A percentile compares a stretch with the other conserved stretches of the same genome.
Evolutionary conservation across 2,797 vertebrate genomes (phyloP).

Genomic region (Falco berigora): DNA sequence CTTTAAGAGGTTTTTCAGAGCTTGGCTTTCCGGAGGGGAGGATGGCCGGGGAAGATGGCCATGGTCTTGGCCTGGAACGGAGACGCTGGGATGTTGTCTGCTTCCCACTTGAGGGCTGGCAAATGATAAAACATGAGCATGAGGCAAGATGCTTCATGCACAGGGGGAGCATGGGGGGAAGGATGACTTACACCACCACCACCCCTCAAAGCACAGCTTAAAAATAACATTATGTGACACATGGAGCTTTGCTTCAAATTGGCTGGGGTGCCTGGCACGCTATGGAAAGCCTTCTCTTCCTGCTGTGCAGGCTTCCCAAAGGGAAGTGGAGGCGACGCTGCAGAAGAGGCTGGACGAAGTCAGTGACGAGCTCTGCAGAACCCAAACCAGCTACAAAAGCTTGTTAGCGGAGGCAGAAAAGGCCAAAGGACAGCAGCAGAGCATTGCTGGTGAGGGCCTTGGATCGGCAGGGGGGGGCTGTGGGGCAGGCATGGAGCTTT

Average conservation of each 20-base stretch:
- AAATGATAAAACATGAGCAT: neutral
- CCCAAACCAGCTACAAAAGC: conserved; percentile 79
- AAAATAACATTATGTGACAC: neutral
- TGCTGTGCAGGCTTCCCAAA: conserved; percentile 72
- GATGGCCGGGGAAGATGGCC: neutral
- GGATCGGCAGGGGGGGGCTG: neutral
- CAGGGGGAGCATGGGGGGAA: rapidly evolving
- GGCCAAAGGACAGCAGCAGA: conserved; percentile 78
- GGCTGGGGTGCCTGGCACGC: neutral
- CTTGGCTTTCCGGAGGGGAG: neutral
- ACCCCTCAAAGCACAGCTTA: neutral
- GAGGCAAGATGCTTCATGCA: neutral
- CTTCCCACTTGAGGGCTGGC: neutral
- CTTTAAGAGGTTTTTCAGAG: neutral
- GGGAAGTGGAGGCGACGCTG: conserved; percentile 78
- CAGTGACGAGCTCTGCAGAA: conserved; percentile 81
- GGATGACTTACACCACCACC: neutral
- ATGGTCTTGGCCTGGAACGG: neutral
- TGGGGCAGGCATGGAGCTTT: neutral
- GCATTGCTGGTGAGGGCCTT: conserved; percentile 76
- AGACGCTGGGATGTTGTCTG: neutral
- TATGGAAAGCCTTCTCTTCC: neutral
- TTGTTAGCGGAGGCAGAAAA: conserved; percentile 80
- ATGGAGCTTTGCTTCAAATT: neutral
- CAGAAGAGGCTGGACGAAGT: conserved; percentile 89